phyloP scores from a whole-genome alignment of 2,888 invertebrate species.

The Catocala fraxini region DNA sequence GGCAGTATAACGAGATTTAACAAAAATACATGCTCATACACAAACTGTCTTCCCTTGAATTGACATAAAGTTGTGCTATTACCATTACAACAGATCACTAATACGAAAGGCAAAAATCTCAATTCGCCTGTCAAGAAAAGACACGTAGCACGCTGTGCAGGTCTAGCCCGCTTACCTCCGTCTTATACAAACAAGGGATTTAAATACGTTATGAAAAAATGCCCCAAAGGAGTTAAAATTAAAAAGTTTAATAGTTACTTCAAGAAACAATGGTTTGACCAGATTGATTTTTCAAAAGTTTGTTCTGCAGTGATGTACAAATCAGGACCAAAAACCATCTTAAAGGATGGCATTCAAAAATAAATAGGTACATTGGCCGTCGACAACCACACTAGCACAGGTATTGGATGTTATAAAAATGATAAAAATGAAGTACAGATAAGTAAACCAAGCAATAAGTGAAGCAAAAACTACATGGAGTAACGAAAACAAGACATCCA shows the following conservation, averaged over 20 bases:
- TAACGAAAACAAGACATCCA: too few relatives aligned
- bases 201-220: not conserved
- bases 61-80: too few relatives aligned
- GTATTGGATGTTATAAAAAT: too few relatives aligned
- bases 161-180: not conserved
- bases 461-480: too few relatives aligned
- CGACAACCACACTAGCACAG: too few relatives aligned
- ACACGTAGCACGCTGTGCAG: not conserved
- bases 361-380: constrained; percentile 4
- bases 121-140: not conserved
- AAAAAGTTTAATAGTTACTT: not conserved
- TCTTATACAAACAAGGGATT: not conserved
- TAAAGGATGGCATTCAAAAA: constrained; percentile 3
- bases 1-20: too few relatives aligned
- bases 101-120: too few relatives aligned
- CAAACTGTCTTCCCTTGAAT: too few relatives aligned
- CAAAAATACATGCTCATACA: too few relatives aligned
- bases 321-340: not conserved
- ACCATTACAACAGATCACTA: too few relatives aligned
- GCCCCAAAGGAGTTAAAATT: not conserved
- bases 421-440: too few relatives aligned
- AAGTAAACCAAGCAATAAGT: too few relatives aligned
- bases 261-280: not conserved
- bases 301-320: not conserved
- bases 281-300: not conserved